These are phyloP conservation scores for Blomia tropicalis DNA, from an alignment of 2,888 invertebrate genomes.

Conservation along the genomic window DNA sequence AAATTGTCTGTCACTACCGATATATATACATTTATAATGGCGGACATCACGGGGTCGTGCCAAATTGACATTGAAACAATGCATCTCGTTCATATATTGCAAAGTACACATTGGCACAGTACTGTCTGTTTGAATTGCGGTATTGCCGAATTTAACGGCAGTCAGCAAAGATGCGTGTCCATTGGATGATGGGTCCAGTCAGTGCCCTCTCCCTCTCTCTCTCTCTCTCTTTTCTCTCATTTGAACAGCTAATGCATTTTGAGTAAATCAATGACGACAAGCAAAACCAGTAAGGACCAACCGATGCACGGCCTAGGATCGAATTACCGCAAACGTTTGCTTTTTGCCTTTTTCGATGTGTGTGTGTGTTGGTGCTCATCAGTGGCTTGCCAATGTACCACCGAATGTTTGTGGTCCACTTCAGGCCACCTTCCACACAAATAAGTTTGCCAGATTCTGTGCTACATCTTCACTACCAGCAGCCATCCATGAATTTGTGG, in stretches of 20 bases:
- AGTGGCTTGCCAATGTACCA: background rate
- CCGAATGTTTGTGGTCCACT: constrained; percentile 1
- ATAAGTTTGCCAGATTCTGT: background rate
- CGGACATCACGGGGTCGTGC: background rate
- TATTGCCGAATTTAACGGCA: background rate
- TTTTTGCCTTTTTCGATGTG: background rate
- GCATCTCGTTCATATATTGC: background rate
- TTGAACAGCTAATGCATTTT: background rate
- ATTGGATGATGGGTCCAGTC: background rate
- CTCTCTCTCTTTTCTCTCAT: background rate
- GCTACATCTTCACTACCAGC: constrained; percentile 5
- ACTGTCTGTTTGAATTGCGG: background rate
- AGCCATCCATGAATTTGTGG: background rate
- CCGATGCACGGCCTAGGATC: background rate
- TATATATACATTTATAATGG: too few species aligned
- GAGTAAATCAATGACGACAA: background rate
- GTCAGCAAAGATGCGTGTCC: constrained; percentile 15
- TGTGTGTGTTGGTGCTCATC: background rate
- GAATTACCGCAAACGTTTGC: background rate
- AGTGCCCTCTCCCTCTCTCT: background rate
- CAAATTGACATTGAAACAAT: constrained; percentile 15
- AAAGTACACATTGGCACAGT: background rate
- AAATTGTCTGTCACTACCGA: constrained; percentile 12
- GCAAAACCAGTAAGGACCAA: background rate
- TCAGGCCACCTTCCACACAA: background rate